Evolutionary conservation across 2,888 invertebrate species (phyloP).

Genomic region (Chromoteleia sp.): DNA sequence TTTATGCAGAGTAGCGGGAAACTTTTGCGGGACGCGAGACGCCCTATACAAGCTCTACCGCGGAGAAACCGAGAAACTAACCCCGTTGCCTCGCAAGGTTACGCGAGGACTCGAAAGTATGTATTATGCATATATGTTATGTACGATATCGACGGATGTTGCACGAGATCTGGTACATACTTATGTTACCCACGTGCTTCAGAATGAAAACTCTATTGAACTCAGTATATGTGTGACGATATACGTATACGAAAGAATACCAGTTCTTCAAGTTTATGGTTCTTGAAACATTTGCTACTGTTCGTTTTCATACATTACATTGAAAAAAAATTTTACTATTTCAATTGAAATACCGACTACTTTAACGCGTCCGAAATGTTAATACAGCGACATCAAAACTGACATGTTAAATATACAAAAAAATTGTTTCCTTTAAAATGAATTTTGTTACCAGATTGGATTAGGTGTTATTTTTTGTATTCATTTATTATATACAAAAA

Average conservation of each 20-base stretch:
- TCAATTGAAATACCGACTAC: too few relatives aligned
- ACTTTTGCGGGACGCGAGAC: constrained; percentile 80
- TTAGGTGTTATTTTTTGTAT: too few relatives aligned
- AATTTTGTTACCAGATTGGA: too few relatives aligned
- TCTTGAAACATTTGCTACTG: constrained; percentile 22
- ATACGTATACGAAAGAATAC: not conserved
- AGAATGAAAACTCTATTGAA: constrained; percentile 59
- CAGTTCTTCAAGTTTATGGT: constrained; percentile 12
- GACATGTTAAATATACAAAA: too few relatives aligned
- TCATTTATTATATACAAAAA: too few relatives aligned
- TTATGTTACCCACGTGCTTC: constrained; percentile 54
- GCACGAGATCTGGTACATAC: constrained; percentile 54
- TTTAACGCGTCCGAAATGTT: too few relatives aligned
- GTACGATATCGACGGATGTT: constrained; percentile 65
- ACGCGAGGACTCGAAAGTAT: constrained; percentile 70
- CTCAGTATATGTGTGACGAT: constrained; percentile 1
- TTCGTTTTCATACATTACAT: constrained; percentile 15
- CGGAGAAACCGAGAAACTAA: constrained; percentile 68
- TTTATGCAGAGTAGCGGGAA: constrained; percentile 83
- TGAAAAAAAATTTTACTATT: too few relatives aligned
- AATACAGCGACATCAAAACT: too few relatives aligned
- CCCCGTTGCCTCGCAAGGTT: constrained; percentile 60
- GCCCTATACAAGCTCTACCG: constrained; percentile 64
- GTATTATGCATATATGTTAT: constrained; percentile 68
- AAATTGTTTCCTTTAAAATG: too few relatives aligned